Evolutionary conservation across 2,797 vertebrate species (phyloP).

Genomic region (Prunella strophiata): DNA sequence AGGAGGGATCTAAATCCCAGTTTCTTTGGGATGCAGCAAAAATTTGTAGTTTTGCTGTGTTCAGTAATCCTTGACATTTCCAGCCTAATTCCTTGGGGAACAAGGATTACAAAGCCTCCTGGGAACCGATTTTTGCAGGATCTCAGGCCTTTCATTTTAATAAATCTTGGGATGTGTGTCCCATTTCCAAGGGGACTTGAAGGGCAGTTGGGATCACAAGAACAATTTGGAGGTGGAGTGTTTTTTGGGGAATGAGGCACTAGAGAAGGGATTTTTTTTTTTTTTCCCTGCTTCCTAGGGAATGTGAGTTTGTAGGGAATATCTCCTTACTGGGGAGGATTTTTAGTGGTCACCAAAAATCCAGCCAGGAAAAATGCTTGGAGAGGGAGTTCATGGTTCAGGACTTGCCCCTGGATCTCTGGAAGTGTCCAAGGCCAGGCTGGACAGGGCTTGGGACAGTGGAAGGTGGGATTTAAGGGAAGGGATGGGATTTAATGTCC

Average conservation of each 20-base stretch:
- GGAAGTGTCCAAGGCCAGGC: neutral
- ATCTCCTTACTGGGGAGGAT: neutral
- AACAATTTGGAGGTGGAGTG: rapidly evolving
- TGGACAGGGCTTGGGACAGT: neutral
- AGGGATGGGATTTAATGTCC: neutral
- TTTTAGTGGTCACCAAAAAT: neutral
- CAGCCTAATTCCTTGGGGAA: neutral
- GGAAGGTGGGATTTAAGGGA: neutral
- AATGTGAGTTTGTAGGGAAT: neutral
- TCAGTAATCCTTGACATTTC: neutral
- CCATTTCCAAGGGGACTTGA: neutral
- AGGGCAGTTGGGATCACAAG: neutral
- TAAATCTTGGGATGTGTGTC: neutral
- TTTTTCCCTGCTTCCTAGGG: rapidly evolving
- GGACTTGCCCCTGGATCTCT: neutral
- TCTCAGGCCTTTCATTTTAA: neutral
- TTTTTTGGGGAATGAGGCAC: neutral
- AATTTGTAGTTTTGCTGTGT: neutral
- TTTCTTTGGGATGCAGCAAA: neutral
- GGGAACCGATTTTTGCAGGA: rapidly evolving
- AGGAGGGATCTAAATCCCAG: neutral
- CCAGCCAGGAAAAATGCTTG: neutral
- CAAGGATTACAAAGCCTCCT: neutral
- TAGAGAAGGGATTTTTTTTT: neutral
- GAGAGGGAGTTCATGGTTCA: neutral